Base-by-base conservation (phyloP, 1,140 invertebrate genomes). In the Lepidurus arcticus region DNA sequence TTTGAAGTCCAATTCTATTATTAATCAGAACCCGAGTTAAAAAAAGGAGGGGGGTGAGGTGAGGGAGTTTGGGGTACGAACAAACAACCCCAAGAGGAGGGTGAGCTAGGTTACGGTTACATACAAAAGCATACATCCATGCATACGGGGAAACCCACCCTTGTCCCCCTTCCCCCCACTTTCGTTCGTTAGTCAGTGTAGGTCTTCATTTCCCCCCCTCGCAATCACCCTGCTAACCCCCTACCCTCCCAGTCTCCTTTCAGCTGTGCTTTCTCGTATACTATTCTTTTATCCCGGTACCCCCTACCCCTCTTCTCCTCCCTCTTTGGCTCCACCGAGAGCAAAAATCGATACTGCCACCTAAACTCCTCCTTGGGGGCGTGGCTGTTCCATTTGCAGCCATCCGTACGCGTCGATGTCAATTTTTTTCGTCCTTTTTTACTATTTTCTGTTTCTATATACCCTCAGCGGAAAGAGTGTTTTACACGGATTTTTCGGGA, bases 341-440 rank as follows among this genome's bases (percentile, higher is more conserved):
- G 73, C 76, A 47, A 42, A 34, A 76, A 74, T 47, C 21, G 45
- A 42, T 44, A 65, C 13, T 65, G 44, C 21, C 42, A 8, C 42
- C 13, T 24, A 73, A 34, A 34, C 44, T 47, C 42, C n/a, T 21
- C 44, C 47, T 34, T 78, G 34, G 13, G 74, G 16, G 43, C 34
- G 42, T 42, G 78, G 47, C 42, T 79, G 75, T 42, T 16, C 34
- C 44, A 26, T 53, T 74, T 76, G 74, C 75, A 79, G 43, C 73
- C 76, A 76, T 43, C 42, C 13, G 16, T 65, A 65, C 21, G 53
- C 53, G 16, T 9, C 16, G 53, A 65, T 65, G 53, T 65, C 77
- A 47, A 74, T 16, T 79, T 81, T 43, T 73, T 82, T 76, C 81
- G 76, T 81, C n/a, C 9, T 73, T 65, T 79, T 79, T 43, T 16